Conservation (phyloP, 2,113 vertebrate genomes). For the Vombatus ursinus region DNA sequence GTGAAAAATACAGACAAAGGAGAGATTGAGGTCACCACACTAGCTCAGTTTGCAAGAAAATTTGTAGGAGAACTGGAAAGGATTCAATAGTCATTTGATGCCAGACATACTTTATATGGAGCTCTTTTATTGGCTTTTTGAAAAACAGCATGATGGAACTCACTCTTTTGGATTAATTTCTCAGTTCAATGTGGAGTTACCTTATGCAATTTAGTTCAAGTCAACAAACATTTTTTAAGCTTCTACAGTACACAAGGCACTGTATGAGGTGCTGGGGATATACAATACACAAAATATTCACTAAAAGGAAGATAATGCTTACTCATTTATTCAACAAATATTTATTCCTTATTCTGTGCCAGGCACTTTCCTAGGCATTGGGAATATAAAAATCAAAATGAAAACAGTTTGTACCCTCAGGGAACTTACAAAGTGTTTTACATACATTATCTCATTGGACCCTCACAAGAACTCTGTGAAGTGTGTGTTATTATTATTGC, state of each 20-base stretch:
- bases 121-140: conserved; percentile 65
- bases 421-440: neutral
- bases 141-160: conserved; percentile 25
- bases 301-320: conserved; percentile 42
- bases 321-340: neutral
- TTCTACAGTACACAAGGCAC: neutral
- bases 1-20: conserved; percentile 68
- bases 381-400: neutral
- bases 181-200: too few species aligned
- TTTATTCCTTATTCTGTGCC: neutral
- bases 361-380: neutral
- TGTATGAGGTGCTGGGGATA: neutral
- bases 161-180: conserved; percentile 44
- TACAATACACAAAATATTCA: conserved; percentile 34
- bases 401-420: too few species aligned
- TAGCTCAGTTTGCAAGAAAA: conserved; percentile 61
- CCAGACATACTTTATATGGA: conserved; percentile 26
- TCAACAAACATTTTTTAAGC: neutral
- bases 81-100: conserved; percentile 35
- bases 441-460: neutral
- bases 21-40: conserved; percentile 67
- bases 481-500: neutral
- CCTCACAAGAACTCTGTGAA: neutral
- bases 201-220: neutral
- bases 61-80: conserved; percentile 63